Conservation (phyloP, 1,140 invertebrate species). For the Meloidogyne chitwoodi region DNA sequence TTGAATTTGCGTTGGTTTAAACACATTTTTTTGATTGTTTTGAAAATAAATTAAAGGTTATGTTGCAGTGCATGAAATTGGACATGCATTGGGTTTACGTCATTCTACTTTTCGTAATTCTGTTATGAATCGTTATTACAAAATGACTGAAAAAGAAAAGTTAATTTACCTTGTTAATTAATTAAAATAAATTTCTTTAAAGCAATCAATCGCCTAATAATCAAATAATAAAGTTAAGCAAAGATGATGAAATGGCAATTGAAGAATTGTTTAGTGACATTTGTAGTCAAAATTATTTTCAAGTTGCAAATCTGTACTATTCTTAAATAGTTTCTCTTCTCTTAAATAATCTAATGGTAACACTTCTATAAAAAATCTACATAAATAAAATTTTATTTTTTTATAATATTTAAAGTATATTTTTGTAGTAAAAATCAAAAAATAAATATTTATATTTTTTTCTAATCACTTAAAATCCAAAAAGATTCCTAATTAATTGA, state of each 20-base stretch:
- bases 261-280: conserved; percentile 6
- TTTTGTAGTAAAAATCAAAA: no score
- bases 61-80: conserved; percentile 45
- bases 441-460: no score
- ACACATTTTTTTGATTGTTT: not conserved
- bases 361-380: no score
- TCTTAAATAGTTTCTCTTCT: no score
- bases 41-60: no score
- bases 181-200: not conserved
- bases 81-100: conserved; percentile 38
- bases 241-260: conserved; percentile 19
- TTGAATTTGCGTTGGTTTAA: conserved; percentile 4
- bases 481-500: not conserved
- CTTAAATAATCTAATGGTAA: no score
- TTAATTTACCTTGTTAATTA: not conserved
- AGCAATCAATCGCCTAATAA: not conserved
- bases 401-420: no score
- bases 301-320: no score
- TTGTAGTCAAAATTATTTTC: not conserved
- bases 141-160: not conserved
- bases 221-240: conserved; percentile 3
- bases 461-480: no score
- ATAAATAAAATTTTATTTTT: no score
- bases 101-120: conserved; percentile 38
- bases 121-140: conserved; percentile 42